Percentiles rank a stretch among this genome's conserved stretches.
These are phyloP conservation scores for Drosophila sordidula DNA, from an alignment of 2,888 invertebrate genomes.

Conservation along the genomic window DNA sequence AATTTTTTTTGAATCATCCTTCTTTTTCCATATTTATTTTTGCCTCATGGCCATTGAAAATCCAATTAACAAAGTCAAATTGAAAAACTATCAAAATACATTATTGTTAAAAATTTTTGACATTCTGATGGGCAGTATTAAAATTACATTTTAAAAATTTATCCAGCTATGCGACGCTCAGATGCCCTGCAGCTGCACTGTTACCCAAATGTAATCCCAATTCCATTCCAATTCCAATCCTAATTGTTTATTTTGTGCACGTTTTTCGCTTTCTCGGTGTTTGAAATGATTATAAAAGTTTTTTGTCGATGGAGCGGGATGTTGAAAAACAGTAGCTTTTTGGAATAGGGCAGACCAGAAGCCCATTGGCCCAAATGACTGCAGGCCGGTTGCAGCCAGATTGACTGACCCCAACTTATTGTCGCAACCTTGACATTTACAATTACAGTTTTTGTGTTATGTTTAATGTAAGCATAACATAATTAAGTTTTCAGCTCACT, in stretches of 20 bases:
- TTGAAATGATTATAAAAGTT: no score
- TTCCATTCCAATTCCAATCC: no score
- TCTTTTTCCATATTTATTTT: slow-evolving; percentile 15
- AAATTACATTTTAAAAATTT: slow-evolving; percentile 7
- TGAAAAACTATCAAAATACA: slow-evolving; percentile 55
- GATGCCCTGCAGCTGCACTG: slow-evolving; percentile 3
- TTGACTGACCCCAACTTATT: not conserved
- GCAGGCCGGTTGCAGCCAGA: not conserved
- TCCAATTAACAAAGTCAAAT: slow-evolving; percentile 59
- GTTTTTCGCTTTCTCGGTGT: no score
- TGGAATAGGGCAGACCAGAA: not conserved
- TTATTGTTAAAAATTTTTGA: slow-evolving; percentile 49
- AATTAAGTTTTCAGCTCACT: slow-evolving; percentile 1
- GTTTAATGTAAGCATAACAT: no score
- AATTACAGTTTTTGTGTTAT: not conserved
- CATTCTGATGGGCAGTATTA: slow-evolving; percentile 45
- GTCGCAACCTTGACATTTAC: not conserved
- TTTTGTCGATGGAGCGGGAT: no score
- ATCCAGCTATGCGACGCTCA: not conserved
- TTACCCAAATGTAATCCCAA: not conserved
- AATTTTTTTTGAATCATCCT: slow-evolving; percentile 4
- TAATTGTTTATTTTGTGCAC: no score
- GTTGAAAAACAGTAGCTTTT: not conserved
- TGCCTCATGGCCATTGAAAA: slow-evolving; percentile 26
- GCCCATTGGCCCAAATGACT: no score